Evolutionary conservation across 2,797 vertebrate species (phyloP), one percentile per base, ranked within the genome.

Genomic region (Melanotaenia nigrans): DNA sequence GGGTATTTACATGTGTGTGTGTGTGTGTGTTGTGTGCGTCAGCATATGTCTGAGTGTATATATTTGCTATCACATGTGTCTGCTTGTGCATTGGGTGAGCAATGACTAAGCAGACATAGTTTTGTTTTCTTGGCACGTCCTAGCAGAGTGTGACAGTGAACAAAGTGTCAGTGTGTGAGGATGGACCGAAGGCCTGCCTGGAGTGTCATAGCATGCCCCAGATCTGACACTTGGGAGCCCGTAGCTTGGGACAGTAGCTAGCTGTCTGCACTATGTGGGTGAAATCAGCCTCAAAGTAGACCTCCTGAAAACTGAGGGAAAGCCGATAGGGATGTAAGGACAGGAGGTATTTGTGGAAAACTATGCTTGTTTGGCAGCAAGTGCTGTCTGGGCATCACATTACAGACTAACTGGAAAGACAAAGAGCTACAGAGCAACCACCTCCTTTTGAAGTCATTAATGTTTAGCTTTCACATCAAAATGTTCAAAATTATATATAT

Each of bases 121-220:
- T 92, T 93, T 91, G 88, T 94, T 93, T 95, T 94, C 93, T 66
- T 83, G 51, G 89, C 94, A 94, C 94, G 92, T 95, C 87, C 86
- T 65, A 82, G 53, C 25, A 74, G 86, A 91, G 88, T 83, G 88
- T 91, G 91, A 87, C 84, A 69, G 75, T 47, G 83, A 92, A 86
- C 79, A 91, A 88, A 93, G 90, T 83, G 85, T 85, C 72, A 79
- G 85, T 84, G 74, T 88, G 74, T 86, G 90, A 91, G 85, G 80
- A 68, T 67, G 88, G 89, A 81, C 81, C 82, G 83, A 90, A 87
- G 86, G 89, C 81, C 87, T 83, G 79, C 70, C 45, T 68, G 14
- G 51, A 83, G 84, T 87, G 85, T 87, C 85, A 86, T 77, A 68
- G 85, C 76, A 57, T 85, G 85, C 66, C 83, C 87, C 84, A 90